Base-by-base conservation (phyloP, 1,140 invertebrate species). In the Eulimnadia texana region DNA sequence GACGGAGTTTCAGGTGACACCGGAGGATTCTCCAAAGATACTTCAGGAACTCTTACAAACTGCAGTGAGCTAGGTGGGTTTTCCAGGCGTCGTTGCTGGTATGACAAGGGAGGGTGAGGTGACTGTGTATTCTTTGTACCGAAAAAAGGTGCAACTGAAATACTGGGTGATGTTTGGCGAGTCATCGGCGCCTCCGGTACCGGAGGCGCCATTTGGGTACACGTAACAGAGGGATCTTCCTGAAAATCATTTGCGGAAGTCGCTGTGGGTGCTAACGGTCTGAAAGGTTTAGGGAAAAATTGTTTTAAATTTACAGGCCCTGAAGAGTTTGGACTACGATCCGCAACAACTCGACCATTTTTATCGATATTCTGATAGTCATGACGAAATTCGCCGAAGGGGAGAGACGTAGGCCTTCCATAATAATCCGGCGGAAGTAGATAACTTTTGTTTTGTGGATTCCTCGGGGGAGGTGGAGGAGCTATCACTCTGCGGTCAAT, bases 311-410 rank as follows among this genome's bases (percentile, higher is more conserved):
- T 25, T 16, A 33, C 29, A 27, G 55, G 22, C 10, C 6, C 16
- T 33, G 55, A 27, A n/a, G 23, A 19, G 10, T 19, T 56, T 56
- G 54, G 54, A 29, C 23, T 3, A 10, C 24, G 24, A 16, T 24
- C 23, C 23, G 55, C 27, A 9, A 57, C 27, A 33, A 61, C 25
- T 3, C 42, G 60, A 11, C 60, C 60, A 28, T 61, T 51, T 23
- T 61, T 24, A 55, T 61, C 60, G 28, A 61, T 51, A 25, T 61
- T 61, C 22, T 61, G 58, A 11, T 60, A 64, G 0, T 67, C 66
- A 24, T 65, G 67, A 50, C 62, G 62, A 19, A 68, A 56, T n/a
- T 64, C 66, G 29, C 66, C 67, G 27, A 68, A 68, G 1, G 67
- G 67, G 42, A 57, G 67, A 6, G 67, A 68, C 54, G 66, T 66